phyloP scores from a whole-genome alignment of 1,140 invertebrate species.

The Agrilus planipennis region DNA sequence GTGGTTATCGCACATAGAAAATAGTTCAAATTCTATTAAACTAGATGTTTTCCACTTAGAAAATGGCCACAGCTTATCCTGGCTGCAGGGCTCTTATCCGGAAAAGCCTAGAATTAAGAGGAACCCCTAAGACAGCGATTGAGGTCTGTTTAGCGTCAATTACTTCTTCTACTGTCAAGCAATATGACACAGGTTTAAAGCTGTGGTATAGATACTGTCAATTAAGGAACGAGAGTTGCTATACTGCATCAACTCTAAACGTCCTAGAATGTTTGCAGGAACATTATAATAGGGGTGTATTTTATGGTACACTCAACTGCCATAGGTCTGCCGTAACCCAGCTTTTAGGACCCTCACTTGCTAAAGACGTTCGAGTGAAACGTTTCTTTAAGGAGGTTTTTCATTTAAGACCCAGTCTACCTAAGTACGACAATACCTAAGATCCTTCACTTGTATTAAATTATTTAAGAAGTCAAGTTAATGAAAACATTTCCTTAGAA shows the following conservation, averaged over 20 bases:
- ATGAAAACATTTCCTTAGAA: neutral
- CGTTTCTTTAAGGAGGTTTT: neutral
- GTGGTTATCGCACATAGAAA: constrained; percentile 19
- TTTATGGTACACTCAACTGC: neutral
- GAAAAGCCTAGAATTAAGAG: neutral
- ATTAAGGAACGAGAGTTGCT: neutral
- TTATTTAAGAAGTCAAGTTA: neutral
- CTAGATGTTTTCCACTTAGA: constrained; percentile 9
- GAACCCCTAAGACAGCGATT: neutral
- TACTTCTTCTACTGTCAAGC: neutral
- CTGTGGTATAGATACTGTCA: neutral
- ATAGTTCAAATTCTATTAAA: constrained; percentile 11
- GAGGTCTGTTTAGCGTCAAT: neutral
- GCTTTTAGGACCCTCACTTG: neutral
- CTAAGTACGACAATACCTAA: neutral
- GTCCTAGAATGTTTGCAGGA: neutral
- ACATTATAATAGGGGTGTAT: neutral
- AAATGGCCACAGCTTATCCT: constrained; percentile 10
- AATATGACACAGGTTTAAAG: neutral
- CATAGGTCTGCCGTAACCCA: neutral
- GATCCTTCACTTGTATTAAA: neutral
- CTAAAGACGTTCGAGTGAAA: no score
- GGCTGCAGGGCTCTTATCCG: neutral
- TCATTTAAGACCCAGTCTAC: neutral
- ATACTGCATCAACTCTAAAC: neutral